These are phyloP conservation scores for Tapirus indicus DNA, from an alignment of 2,797 vertebrate genomes.

Conservation along the genomic window DNA sequence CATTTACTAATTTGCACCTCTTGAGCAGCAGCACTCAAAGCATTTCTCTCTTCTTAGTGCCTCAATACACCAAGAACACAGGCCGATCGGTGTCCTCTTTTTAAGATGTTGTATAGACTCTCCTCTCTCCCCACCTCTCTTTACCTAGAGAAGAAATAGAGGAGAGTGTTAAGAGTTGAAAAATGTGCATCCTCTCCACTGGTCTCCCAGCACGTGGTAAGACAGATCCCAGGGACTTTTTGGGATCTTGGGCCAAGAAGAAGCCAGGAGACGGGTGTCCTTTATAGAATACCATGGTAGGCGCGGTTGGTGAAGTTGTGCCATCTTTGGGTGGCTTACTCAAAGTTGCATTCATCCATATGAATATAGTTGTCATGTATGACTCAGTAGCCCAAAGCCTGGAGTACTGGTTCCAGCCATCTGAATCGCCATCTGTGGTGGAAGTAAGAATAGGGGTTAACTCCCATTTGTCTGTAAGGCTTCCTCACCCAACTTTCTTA, in stretches of 20 bases:
- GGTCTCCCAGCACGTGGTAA: background rate
- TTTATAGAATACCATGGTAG: background rate
- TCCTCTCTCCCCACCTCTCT: background rate
- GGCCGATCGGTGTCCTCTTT: background rate
- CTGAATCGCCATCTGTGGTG: background rate
- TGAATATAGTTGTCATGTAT: background rate
- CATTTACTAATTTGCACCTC: background rate
- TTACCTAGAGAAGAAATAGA: background rate
- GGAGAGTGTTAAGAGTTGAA: background rate
- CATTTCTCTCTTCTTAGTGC: background rate
- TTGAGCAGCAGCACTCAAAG: background rate
- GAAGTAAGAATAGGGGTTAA: background rate
- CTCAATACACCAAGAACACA: background rate
- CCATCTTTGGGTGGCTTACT: background rate
- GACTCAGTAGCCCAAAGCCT: background rate
- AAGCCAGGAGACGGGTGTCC: background rate
- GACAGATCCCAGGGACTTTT: background rate
- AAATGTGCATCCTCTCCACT: background rate
- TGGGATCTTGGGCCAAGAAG: background rate
- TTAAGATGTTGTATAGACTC: background rate
- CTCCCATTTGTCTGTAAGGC: background rate
- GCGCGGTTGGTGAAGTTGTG: rapidly evolving
- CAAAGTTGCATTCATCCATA: background rate
- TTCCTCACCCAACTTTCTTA: background rate
- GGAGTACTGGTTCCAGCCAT: background rate